These are phyloP conservation scores for Gymnosoma rotundatum DNA, from an alignment of 2,888 invertebrate genomes.

Conservation along the genomic window DNA sequence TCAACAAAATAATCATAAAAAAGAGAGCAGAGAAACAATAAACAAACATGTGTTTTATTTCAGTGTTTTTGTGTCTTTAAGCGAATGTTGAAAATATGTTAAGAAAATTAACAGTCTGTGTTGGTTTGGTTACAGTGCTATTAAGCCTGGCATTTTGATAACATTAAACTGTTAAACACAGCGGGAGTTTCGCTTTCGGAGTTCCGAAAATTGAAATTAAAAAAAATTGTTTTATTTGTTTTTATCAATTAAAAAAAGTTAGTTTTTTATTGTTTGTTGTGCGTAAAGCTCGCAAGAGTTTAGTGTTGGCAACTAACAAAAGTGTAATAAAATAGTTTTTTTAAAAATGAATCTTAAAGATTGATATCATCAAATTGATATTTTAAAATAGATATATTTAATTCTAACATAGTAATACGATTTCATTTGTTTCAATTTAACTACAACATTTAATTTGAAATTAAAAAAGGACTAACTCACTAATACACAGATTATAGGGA, in stretches of 20 bases:
- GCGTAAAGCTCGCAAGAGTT: constrained; percentile 24
- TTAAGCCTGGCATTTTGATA: not conserved
- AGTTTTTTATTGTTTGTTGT: constrained; percentile 1
- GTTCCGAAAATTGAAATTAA: constrained; percentile 49
- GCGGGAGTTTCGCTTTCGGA: constrained; percentile 67
- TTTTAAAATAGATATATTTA: not conserved
- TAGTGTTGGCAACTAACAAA: constrained; percentile 8
- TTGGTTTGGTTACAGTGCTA: not conserved
- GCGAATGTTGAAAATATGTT: constrained; percentile 54
- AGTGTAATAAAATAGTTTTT: not conserved
- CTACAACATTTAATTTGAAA: too few species aligned
- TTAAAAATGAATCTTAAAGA: too few species aligned
- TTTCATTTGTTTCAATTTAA: too few species aligned
- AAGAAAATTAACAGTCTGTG: constrained; percentile 24
- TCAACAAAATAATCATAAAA: constrained; percentile 20
- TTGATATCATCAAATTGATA: constrained; percentile 21
- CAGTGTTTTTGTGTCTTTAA: constrained; percentile 22
- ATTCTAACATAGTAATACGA: too few species aligned
- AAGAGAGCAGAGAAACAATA: constrained; percentile 1
- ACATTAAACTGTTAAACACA: constrained; percentile 38
- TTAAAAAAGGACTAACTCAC: too few species aligned
- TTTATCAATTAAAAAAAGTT: not conserved
- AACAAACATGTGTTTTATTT: constrained; percentile 40
- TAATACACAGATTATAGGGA: too few species aligned
- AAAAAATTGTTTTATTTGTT: not conserved